phyloP scores from a whole-genome alignment of 2,113 vertebrate species.

The Rhinoptilus africanus region DNA sequence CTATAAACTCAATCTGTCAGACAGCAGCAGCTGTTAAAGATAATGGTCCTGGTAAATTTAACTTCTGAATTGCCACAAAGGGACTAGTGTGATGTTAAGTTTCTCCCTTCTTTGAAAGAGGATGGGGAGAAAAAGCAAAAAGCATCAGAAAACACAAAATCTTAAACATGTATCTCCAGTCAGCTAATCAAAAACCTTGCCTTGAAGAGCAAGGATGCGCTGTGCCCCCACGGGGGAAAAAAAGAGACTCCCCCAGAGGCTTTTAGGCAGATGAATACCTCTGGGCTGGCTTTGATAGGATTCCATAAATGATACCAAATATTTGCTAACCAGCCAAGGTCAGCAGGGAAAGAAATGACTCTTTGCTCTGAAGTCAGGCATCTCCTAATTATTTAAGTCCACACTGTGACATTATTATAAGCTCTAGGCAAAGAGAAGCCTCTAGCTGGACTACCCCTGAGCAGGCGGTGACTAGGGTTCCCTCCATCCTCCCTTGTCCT shows the following conservation, averaged over 20 bases:
- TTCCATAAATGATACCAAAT: constrained; percentile 41
- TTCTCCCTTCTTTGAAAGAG: constrained; percentile 37
- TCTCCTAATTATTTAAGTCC: constrained; percentile 56
- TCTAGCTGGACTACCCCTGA: background rate
- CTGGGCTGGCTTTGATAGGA: constrained; percentile 33
- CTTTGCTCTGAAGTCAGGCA: background rate
- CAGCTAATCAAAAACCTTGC: constrained; percentile 46
- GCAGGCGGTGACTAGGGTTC: background rate
- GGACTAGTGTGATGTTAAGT: constrained; percentile 47
- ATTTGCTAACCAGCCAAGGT: constrained; percentile 55
- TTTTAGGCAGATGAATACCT: constrained; percentile 39
- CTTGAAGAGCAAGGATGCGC: constrained; percentile 29
- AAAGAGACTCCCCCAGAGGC: background rate
- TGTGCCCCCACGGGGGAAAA: background rate
- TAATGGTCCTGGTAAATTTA: constrained; percentile 69
- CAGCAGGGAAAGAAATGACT: constrained; percentile 18
- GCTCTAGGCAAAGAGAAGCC: background rate
- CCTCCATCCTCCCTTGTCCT: background rate
- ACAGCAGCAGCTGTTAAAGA: constrained; percentile 69
- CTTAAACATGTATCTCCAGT: constrained; percentile 18
- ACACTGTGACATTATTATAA: constrained; percentile 27
- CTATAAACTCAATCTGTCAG: constrained; percentile 71
- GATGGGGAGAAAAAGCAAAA: background rate
- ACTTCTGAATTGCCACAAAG: constrained; percentile 64
- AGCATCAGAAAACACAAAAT: constrained; percentile 10